Evolutionary conservation across 2,888 invertebrate genomes (phyloP).

Genomic region (Rhimphoctona megacephalus): DNA sequence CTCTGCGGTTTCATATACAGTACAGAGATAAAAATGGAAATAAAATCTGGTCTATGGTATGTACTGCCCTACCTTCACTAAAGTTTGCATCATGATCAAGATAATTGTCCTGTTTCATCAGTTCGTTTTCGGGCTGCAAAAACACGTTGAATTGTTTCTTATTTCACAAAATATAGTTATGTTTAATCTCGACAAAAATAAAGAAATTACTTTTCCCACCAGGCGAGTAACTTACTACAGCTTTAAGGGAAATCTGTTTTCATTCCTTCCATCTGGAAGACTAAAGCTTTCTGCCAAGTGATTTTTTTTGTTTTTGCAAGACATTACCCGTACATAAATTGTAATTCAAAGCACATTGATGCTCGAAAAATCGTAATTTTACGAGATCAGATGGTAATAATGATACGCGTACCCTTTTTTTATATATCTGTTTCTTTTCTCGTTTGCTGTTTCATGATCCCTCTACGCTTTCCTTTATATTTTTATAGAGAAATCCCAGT

Average conservation of each 20-base stretch:
- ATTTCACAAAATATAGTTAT: neutral
- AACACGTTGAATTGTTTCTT: neutral
- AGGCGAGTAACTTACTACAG: conserved; percentile 15
- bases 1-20: conserved; percentile 23
- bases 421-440: conserved; percentile 18
- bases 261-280: neutral
- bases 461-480: conserved; percentile 12
- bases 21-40: conserved; percentile 31
- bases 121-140: neutral
- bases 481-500: conserved; percentile 45
- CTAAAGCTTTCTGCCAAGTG: neutral
- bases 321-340: conserved; percentile 1
- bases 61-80: neutral
- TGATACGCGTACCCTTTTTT: neutral
- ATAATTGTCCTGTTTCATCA: neutral
- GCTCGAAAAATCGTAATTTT: conserved; percentile 40
- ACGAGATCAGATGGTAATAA: conserved; percentile 27
- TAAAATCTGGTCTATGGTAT: neutral
- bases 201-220: conserved; percentile 34
- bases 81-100: neutral
- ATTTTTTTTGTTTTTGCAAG: neutral
- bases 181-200: neutral
- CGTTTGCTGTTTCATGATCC: conserved; percentile 13
- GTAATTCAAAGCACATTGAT: conserved; percentile 19
- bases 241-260: neutral